Conservation (phyloP, 2,888 invertebrate genomes). For the Pemphredon lugubris region DNA sequence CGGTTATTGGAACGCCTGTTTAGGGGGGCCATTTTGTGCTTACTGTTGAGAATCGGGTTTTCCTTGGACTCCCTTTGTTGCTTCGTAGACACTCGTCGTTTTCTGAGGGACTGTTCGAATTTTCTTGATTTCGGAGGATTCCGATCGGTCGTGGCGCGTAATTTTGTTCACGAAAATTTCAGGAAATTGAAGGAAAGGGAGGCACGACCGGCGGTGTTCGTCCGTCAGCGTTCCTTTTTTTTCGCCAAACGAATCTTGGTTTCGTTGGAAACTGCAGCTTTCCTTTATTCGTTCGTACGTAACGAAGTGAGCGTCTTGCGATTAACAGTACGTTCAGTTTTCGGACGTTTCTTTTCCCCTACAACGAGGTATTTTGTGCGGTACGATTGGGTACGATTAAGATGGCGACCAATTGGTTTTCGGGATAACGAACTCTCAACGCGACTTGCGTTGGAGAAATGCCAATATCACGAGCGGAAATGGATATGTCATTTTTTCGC, state of each 20-base stretch:
- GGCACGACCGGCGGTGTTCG: conserved; percentile 19
- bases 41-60: conserved; percentile 28
- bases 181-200: conserved; percentile 41
- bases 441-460: not conserved
- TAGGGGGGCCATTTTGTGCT: conserved; percentile 56
- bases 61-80: not conserved
- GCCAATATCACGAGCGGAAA: not conserved
- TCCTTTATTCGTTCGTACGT: not conserved
- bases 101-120: not conserved
- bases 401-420: not conserved
- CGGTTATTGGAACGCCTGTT: conserved; percentile 37
- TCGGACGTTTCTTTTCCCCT: too few relatives aligned
- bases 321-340: too few relatives aligned
- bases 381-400: conserved; percentile 13
- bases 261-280: not conserved
- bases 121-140: conserved; percentile 3
- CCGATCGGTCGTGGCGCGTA: conserved; percentile 31
- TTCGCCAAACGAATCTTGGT: not conserved
- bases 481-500: too few relatives aligned
- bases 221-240: conserved; percentile 11
- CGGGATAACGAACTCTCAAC: not conserved
- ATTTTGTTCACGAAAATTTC: conserved; percentile 52
- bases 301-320: not conserved
- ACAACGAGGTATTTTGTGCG: not conserved
- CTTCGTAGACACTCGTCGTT: not conserved